These are phyloP conservation scores for Chymomyza procnemis DNA, from an alignment of 2,888 invertebrate genomes.

Conservation along the genomic window DNA sequence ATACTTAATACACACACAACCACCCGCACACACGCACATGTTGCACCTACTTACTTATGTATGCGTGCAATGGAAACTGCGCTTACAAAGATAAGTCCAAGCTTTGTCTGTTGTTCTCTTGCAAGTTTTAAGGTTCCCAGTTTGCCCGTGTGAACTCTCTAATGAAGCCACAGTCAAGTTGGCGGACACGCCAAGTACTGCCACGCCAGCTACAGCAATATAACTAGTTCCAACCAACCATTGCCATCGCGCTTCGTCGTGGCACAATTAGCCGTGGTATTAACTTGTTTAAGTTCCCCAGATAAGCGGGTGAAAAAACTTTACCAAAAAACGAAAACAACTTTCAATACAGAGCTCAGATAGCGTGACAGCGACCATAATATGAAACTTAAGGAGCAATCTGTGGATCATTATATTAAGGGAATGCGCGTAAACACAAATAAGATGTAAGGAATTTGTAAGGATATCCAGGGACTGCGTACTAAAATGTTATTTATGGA, in stretches of 20 bases:
- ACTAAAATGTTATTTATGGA: too few relatives aligned
- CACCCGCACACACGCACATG: neutral
- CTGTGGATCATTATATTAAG: too few relatives aligned
- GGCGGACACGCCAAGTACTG: neutral
- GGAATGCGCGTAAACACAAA: too few relatives aligned
- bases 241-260: neutral
- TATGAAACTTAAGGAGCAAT: neutral
- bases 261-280: neutral
- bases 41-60: neutral
- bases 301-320: neutral
- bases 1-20: constrained; percentile 19
- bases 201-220: too few relatives aligned
- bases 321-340: neutral
- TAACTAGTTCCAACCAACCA: neutral
- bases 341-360: neutral
- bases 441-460: too few relatives aligned
- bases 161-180: neutral
- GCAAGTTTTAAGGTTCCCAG: neutral
- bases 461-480: too few relatives aligned
- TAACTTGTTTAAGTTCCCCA: neutral
- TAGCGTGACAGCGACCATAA: neutral
- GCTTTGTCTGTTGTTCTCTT: neutral
- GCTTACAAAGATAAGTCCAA: neutral
- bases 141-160: too few relatives aligned
- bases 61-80: neutral